Evolutionary conservation across 64 coral and sea anemone genomes (phyloP), one percentile per base, ranked within the genome.

Genomic region (Porites lutea): DNA sequence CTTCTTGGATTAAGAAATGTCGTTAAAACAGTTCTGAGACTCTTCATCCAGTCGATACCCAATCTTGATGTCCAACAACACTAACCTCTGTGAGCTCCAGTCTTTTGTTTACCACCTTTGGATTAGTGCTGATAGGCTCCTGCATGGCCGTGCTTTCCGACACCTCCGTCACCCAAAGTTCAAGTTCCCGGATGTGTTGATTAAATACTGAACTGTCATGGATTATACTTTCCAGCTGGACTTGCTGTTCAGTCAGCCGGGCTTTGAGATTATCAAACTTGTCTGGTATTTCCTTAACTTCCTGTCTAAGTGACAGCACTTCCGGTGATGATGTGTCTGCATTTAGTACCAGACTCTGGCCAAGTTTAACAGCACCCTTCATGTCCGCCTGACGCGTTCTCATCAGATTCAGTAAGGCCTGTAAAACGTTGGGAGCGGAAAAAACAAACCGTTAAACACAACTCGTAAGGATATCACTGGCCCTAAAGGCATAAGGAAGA

Each of bases 1-100:
- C 27, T 37, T 37, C 27, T 37, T 37, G 27, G 27, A 1, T 37
- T 37, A 37, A 37, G 27, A 37, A 37, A 37, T 37, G 27, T 37
- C 27, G 27, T 37, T 37, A 0, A 37, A 37, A 37, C 27, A 37
- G 27, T 37, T 37, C 27, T 37, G 27, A 0, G 27, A 0, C 27
- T 37, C 27, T 37, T 37, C 27, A 37, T 37, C 27, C 27, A 37
- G 27, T 37, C 27, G 27, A 37, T 37, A 37, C 27, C 27, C 27
- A 37, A 37, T 27, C 66, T 23, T 20, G 8, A 27, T 19, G n/a
- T 1, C 47, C 49, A 7, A 11, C 51, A 61, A 2, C 8, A 57
- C 71, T 77, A 47, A 98, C 97, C 88, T 96, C 97, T 4, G 96
- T 93, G 59, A 96, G 94, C 60, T 96, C 91, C 22, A 99, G 85